Conservation (phyloP, 2,888 invertebrate genomes). For the Choristoneura rosaceana region DNA sequence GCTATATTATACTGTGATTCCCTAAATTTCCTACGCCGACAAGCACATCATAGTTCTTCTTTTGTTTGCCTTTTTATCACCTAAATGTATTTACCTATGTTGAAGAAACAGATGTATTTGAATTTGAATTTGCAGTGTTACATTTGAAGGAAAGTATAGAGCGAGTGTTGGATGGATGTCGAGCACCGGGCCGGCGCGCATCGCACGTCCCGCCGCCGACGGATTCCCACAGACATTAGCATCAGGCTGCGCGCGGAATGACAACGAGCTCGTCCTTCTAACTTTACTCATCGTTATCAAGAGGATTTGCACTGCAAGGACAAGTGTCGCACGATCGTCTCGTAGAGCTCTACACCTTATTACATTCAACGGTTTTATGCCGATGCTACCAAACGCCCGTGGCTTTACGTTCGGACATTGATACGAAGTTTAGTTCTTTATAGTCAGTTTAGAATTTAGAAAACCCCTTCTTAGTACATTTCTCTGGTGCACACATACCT, state of each 20-base stretch:
- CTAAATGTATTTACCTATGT: too few species aligned
- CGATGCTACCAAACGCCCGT: neutral
- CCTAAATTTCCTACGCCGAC: too few species aligned
- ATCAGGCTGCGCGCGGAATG: slow-evolving; percentile 34
- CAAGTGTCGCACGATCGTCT: slow-evolving; percentile 10
- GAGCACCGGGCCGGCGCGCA: neutral
- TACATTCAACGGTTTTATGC: neutral
- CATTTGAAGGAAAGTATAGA: neutral
- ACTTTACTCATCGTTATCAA: slow-evolving; percentile 9
- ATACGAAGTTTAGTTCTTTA: too few species aligned
- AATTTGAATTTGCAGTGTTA: too few species aligned
- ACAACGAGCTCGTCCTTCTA: slow-evolving; percentile 17
- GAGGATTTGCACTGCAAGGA: slow-evolving; percentile 12
- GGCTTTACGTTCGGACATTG: too few species aligned
- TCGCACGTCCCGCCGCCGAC: slow-evolving; percentile 11
- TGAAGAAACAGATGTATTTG: too few species aligned
- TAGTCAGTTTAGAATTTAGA: too few species aligned
- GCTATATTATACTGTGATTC: too few species aligned
- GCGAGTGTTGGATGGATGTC: neutral
- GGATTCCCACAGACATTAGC: slow-evolving; percentile 40
- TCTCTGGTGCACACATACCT: too few species aligned
- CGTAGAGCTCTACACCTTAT: slow-evolving; percentile 7
- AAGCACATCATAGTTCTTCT: too few species aligned
- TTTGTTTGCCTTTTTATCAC: too few species aligned
- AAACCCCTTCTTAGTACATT: too few species aligned